Evolutionary conservation across 1,140 invertebrate genomes (phyloP).

Genomic region (Cyclina sinensis): DNA sequence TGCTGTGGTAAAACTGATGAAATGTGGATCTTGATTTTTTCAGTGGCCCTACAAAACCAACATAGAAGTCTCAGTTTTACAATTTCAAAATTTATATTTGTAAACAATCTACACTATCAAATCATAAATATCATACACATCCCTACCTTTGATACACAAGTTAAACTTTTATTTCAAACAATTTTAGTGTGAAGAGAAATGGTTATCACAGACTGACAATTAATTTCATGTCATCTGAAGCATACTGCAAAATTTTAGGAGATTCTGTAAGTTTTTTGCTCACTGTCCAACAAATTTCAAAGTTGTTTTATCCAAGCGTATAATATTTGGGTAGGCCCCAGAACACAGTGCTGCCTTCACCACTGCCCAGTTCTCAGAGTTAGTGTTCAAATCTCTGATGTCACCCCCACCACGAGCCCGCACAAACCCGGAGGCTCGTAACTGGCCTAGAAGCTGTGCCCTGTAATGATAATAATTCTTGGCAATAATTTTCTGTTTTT

Average conservation of each 20-base stretch:
- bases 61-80: too few relatives aligned
- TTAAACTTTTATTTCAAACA: too few relatives aligned
- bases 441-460: slow-evolving; percentile 93
- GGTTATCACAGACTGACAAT: too few relatives aligned
- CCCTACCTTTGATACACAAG: too few relatives aligned
- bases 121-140: too few relatives aligned
- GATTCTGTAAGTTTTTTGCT: slow-evolving; percentile 68
- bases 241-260: too few relatives aligned
- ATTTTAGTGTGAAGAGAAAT: too few relatives aligned
- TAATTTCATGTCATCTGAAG: too few relatives aligned
- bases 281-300: slow-evolving; percentile 89
- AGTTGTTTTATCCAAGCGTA: slow-evolving; percentile 90
- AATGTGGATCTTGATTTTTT: slow-evolving; percentile 92
- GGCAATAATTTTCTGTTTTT: too few relatives aligned
- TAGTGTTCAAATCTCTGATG: slow-evolving; percentile 93
- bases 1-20: slow-evolving; percentile 89
- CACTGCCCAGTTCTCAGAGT: slow-evolving; percentile 96
- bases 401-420: slow-evolving; percentile 91
- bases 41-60: slow-evolving; percentile 89
- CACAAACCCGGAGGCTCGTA: slow-evolving; percentile 95
- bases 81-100: too few relatives aligned
- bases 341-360: slow-evolving; percentile 96
- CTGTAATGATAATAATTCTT: too few relatives aligned
- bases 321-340: slow-evolving; percentile 96
- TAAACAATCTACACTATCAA: too few relatives aligned